Conservation (phyloP, 2,888 invertebrate genomes). For the Steinernema carpocapsae region DNA sequence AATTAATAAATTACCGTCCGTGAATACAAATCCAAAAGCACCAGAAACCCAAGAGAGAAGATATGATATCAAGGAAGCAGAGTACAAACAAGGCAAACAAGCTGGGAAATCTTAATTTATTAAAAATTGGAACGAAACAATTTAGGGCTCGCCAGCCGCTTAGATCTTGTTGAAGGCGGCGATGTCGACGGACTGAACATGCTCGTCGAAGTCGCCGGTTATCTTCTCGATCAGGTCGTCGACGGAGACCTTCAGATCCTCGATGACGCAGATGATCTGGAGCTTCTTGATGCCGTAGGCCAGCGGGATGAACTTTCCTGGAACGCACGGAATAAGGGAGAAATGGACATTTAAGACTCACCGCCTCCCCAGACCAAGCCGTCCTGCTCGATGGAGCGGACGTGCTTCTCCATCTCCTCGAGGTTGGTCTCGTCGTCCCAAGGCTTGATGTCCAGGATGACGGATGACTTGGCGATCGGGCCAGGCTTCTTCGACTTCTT, state of each 20-base stretch:
- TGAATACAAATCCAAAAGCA: no score
- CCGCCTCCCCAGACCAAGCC: conserved; percentile 49
- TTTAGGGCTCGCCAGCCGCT: not conserved
- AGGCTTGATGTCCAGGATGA: conserved; percentile 75
- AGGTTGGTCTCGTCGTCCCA: conserved; percentile 50
- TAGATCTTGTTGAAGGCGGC: conserved; percentile 68
- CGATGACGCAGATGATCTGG: conserved; percentile 61
- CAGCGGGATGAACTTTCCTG: conserved; percentile 46
- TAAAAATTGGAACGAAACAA: conserved; percentile 18
- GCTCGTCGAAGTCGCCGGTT: conserved; percentile 56
- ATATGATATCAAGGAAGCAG: no score
- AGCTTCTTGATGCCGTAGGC: conserved; percentile 64
- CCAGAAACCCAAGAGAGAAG: no score
- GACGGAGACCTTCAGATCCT: conserved; percentile 65
- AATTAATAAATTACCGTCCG: conserved; percentile 13
- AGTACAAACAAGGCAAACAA: no score
- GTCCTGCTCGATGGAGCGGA: conserved; percentile 45
- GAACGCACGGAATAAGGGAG: conserved; percentile 14
- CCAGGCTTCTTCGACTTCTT: conserved; percentile 57
- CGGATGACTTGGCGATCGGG: conserved; percentile 91
- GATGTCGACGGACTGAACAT: conserved; percentile 57
- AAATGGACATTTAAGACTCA: conserved; percentile 27
- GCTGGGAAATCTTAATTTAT: no score
- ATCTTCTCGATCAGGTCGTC: conserved; percentile 64
- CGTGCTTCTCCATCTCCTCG: conserved; percentile 48